Evolutionary conservation across 37 sponge, comb jelly and placozoan genomes (phyloP), one percentile per base, ranked within the genome.

Genomic region (Theonella swinhoei): DNA sequence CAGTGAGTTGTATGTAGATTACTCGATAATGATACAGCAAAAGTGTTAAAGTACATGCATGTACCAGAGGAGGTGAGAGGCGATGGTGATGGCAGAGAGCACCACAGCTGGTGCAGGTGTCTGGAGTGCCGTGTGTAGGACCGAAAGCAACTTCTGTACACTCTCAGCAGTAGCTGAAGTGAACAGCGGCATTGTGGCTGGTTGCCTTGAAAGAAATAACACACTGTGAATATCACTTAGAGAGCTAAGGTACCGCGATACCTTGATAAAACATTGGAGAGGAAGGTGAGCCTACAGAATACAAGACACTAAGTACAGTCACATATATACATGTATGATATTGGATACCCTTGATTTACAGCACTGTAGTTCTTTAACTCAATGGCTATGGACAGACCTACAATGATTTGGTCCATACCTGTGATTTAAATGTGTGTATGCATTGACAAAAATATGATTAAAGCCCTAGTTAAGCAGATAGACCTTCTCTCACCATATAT

Each of bases 321-420:
- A 61, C 14, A n/a, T 68, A 25, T 2, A 68, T 4, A 41, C 59
- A 8, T 0, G 11, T 62, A 5, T 8, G 9, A 19, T 38, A 1
- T n/a, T 7, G 28, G 78, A 47, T 30, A 88, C 89, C 89, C 89
- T 35, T 29, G 42, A 23, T 82, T 29, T 26, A 77, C 62, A 33
- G 65, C 74, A n/a, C 67, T 30, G 64, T 85, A 43, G 70, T 80
- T 84, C 74, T 74, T 74, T 33, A 75, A 34, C 54, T 62, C 72
- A n/a, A 85, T 2, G 14, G 77, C 33, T 5, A 80, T 59, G 19
- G 40, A 9, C 62, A 91, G n/a, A 4, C 78, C 82, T 35, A 68
- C 43, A 26, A 91, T 39, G 34, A 91, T 41, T 40, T 87, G 75
- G 14, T 91, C 91, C 62, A 87, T 79, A 17, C 87, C 91, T 86